A percentile compares a stretch with the other conserved stretches of the same genome.
phyloP scores from a whole-genome alignment of 2,797 vertebrate genomes.

The Amphiprion clarkii region DNA sequence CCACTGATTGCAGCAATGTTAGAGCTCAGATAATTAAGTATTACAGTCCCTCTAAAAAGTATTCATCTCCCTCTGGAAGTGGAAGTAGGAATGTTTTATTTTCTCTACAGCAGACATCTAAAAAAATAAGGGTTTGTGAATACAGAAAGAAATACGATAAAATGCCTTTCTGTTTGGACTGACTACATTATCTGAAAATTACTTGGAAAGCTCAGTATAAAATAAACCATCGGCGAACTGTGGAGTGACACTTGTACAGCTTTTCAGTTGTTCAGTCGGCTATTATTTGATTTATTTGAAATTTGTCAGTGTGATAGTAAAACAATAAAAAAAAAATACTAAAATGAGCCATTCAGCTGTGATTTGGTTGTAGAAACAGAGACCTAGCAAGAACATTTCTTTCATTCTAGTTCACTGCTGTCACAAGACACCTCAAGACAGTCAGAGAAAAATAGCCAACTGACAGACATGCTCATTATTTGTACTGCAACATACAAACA shows the following conservation, averaged over 20 bases:
- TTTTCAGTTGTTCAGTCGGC: neutral
- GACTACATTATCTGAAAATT: neutral
- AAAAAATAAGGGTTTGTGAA: neutral
- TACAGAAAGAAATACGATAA: neutral
- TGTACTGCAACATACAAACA: constrained; percentile 11
- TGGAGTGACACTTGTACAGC: neutral
- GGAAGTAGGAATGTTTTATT: neutral
- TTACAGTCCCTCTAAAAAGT: neutral
- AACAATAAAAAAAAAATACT: neutral
- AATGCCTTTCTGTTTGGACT: neutral
- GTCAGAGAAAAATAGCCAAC: constrained; percentile 41
- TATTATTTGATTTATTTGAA: constrained; percentile 20
- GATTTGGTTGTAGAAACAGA: constrained; percentile 10
- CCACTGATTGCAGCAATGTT: no score
- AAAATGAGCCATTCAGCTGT: constrained; percentile 12
- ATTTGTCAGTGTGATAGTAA: neutral
- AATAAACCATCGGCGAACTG: neutral
- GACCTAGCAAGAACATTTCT: constrained; percentile 15
- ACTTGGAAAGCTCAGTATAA: neutral
- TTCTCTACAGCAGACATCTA: neutral
- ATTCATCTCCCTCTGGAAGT: neutral
- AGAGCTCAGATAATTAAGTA: neutral
- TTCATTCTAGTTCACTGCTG: constrained; percentile 22
- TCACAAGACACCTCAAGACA: constrained; percentile 17
- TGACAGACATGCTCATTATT: constrained; percentile 52